Conservation (phyloP, 2,797 vertebrate species). For the Hozukius guyotensis region DNA sequence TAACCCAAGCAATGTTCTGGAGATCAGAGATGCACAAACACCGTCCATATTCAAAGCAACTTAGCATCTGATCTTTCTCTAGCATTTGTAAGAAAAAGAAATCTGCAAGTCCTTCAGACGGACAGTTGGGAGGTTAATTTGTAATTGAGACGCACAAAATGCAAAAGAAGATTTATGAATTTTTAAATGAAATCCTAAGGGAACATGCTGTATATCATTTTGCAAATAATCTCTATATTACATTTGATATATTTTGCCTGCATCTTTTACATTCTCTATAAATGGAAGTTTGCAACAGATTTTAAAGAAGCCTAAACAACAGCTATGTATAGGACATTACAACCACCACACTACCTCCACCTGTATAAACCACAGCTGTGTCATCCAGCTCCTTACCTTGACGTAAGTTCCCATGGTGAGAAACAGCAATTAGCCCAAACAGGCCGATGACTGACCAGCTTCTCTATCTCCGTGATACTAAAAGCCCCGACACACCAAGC, state of each 20-base stretch:
- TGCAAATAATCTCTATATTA: background rate
- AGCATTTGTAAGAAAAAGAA: background rate
- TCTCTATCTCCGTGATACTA: constrained; percentile 13
- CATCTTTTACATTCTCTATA: background rate
- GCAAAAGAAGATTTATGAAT: background rate
- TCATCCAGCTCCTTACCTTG: constrained; percentile 58
- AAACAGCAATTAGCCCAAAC: constrained; percentile 16
- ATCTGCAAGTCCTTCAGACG: background rate
- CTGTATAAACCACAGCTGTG: background rate
- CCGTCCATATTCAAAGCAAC: background rate
- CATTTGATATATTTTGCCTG: background rate
- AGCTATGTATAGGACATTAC: background rate
- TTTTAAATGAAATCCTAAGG: background rate
- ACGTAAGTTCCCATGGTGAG: constrained; percentile 44
- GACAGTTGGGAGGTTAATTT: background rate
- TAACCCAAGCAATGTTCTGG: background rate
- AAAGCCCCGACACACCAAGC: background rate
- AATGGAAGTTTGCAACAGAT: background rate
- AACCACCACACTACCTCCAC: background rate
- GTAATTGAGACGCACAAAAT: background rate
- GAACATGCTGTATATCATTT: background rate
- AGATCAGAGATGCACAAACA: background rate
- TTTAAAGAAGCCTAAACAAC: background rate
- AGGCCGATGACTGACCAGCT: constrained; percentile 4
- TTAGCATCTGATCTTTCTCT: background rate